A percentile compares a stretch with the other conserved stretches of the same genome.
Conservation (phyloP, 2,888 invertebrate genomes). For the Caenorhabditis sinica region DNA sequence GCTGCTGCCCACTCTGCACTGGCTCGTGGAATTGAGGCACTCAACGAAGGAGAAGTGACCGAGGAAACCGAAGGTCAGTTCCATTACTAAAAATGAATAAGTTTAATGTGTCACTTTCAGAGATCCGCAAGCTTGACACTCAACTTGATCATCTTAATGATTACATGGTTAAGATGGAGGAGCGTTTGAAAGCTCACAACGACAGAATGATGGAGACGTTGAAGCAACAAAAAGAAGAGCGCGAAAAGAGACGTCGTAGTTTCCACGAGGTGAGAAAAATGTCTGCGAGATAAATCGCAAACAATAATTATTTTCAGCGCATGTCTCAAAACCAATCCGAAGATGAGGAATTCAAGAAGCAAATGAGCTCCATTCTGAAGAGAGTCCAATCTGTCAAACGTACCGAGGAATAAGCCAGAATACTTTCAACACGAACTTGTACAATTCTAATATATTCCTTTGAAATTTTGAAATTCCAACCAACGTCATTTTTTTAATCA, state of each 20-base stretch:
- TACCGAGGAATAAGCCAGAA: constrained; percentile 43
- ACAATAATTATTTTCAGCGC: constrained; percentile 36
- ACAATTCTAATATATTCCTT: constrained; percentile 54
- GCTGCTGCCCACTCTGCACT: constrained; percentile 73
- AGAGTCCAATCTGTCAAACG: constrained; percentile 74
- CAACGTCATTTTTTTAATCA: constrained; percentile 19
- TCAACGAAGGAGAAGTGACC: constrained; percentile 78
- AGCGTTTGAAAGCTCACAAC: constrained; percentile 78
- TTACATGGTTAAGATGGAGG: constrained; percentile 82
- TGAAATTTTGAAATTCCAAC: constrained; percentile 17
- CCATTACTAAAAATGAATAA: not conserved
- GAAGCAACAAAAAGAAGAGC: constrained; percentile 81
- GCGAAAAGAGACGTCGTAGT: constrained; percentile 81
- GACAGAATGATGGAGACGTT: constrained; percentile 80
- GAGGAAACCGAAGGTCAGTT: constrained; percentile 80
- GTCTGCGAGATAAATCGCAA: not conserved
- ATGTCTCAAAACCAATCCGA: constrained; percentile 77
- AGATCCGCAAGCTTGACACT: constrained; percentile 82
- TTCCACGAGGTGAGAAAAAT: constrained; percentile 80
- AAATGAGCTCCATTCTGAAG: constrained; percentile 76
- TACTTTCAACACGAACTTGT: constrained; percentile 24
- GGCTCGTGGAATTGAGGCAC: constrained; percentile 75
- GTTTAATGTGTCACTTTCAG: constrained; percentile 75
- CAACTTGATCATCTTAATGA: constrained; percentile 83
- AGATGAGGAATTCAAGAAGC: constrained; percentile 82